Percentiles rank a stretch among this genome's conserved stretches.
Evolutionary conservation across 2,888 invertebrate species (phyloP).

Genomic region (Eubasilissa splendida): DNA sequence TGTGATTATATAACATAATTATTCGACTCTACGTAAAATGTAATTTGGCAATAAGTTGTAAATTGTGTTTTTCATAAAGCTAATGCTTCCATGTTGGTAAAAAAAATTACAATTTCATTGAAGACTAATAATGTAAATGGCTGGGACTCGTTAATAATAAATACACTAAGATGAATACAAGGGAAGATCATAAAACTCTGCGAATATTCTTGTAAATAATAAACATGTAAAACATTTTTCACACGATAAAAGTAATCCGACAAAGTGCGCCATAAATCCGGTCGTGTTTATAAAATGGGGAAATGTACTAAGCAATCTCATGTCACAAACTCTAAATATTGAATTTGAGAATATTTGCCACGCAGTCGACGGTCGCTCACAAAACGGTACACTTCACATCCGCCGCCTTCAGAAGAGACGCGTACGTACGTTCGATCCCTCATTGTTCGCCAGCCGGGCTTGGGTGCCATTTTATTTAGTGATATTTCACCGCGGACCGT

Average conservation of each 20-base stretch:
- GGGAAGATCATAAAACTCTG: not conserved
- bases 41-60: no score
- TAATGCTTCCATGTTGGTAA: no score
- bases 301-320: conserved; percentile 25
- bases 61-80: no score
- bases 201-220: conserved; percentile 18
- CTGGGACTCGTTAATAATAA: no score
- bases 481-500: not conserved
- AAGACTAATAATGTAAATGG: no score
- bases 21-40: no score
- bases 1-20: no score
- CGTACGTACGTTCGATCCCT: not conserved
- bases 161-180: not conserved
- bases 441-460: not conserved
- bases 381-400: not conserved
- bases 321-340: conserved; percentile 20
- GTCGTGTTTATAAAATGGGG: conserved; percentile 28
- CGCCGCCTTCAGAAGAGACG: not conserved
- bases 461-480: not conserved
- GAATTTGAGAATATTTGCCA: not conserved
- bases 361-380: not conserved
- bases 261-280: conserved; percentile 48
- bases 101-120: no score
- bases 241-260: conserved; percentile 42
- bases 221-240: conserved; percentile 8